These are phyloP conservation scores for Pachyramphus minor DNA, from an alignment of 2,113 vertebrate species.

Conservation along the genomic window DNA sequence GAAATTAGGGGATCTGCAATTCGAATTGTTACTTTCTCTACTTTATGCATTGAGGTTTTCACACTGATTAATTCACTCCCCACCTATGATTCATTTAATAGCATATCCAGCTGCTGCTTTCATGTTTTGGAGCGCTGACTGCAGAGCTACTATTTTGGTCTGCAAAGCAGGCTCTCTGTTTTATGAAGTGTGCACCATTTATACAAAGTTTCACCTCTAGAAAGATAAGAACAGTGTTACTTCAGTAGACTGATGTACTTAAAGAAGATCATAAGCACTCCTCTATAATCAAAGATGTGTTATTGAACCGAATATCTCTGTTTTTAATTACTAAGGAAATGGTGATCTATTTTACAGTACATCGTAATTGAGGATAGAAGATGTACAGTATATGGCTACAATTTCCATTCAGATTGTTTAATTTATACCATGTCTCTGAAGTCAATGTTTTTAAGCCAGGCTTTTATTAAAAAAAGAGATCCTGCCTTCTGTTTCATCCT, in stretches of 20 bases:
- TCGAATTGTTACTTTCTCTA: not conserved
- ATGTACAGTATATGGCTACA: not conserved
- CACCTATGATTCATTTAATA: constrained; percentile 42
- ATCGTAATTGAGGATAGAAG: not conserved
- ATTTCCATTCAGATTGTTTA: not conserved
- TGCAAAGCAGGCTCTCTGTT: not conserved
- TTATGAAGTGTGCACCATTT: not conserved
- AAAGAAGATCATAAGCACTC: not conserved
- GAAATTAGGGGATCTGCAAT: not conserved
- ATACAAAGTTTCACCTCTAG: not conserved
- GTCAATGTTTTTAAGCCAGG: not conserved
- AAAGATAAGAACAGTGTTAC: not conserved
- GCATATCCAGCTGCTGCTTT: constrained; percentile 17
- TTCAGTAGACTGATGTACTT: not conserved
- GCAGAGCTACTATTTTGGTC: constrained; percentile 31
- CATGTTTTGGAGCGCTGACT: not conserved
- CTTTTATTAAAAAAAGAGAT: not conserved
- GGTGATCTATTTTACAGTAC: not conserved
- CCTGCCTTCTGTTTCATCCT: not conserved
- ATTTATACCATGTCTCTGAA: not conserved
- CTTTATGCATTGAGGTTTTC: not conserved
- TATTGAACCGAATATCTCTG: not conserved
- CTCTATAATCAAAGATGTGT: not conserved
- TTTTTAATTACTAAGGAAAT: not conserved
- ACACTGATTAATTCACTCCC: constrained; percentile 33